phyloP scores from a whole-genome alignment of 2,113 vertebrate genomes.

The Lynx canadensis region DNA sequence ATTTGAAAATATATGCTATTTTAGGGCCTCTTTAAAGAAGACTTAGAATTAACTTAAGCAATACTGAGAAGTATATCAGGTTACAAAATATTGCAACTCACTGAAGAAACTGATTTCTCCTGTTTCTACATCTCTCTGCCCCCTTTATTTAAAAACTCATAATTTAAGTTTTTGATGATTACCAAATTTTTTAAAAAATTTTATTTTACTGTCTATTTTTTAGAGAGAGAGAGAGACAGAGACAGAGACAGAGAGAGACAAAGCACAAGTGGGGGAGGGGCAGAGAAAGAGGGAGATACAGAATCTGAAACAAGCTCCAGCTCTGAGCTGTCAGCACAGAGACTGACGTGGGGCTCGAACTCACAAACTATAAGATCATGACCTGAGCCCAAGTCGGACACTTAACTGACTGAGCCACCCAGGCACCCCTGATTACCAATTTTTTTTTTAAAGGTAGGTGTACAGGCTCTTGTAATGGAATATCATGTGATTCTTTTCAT shows the following conservation, averaged over 20 bases:
- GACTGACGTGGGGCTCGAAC: too few species aligned
- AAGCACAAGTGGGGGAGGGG: too few species aligned
- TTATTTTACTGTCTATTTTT: too few species aligned
- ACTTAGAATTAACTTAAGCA: conserved; percentile 36
- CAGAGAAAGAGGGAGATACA: too few species aligned
- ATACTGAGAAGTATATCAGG: conserved; percentile 59
- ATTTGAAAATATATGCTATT: conserved; percentile 80
- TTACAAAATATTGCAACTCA: conserved; percentile 72
- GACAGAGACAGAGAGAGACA: too few species aligned
- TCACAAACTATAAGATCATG: too few species aligned
- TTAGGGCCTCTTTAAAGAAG: conserved; percentile 61
- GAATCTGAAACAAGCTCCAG: too few species aligned
- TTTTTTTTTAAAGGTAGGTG: neutral
- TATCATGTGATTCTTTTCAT: neutral
- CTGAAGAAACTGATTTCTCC: neutral
- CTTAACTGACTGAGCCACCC: too few species aligned
- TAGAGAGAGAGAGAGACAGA: too few species aligned
- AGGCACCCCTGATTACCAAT: neutral
- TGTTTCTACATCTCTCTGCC: neutral
- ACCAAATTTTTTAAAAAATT: neutral
- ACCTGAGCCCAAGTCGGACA: too few species aligned
- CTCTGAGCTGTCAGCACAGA: too few species aligned
- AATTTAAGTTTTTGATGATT: conserved; percentile 22
- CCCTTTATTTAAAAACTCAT: neutral
- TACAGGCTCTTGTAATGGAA: neutral